Base-by-base conservation (phyloP, 2,888 invertebrate genomes). In the Netelia inedita region DNA sequence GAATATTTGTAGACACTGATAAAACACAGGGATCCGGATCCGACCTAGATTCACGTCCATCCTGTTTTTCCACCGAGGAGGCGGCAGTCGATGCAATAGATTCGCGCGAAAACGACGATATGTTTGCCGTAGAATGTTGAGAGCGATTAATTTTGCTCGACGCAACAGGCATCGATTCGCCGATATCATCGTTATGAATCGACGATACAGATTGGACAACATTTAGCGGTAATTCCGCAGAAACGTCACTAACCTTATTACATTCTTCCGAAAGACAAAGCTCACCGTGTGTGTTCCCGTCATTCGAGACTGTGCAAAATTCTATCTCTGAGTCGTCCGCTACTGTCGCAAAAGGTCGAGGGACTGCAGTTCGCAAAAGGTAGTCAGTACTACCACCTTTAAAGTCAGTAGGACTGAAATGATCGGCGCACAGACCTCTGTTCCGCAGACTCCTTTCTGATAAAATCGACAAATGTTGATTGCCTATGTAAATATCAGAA, bases 171-270 rank as follows among this genome's bases (percentile, higher is more conserved):
- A 61, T 19, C 61, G 23, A 23, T 11, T 61, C 23, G 2, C 23
- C 61, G 61, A 23, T 14, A 9, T 11, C 1, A 28, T 61, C 28
- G 11, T 21, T 61, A 21, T 5, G 61, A 23, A 61, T 28, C 14
- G 19, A 28, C 61, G 61, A 28, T 3, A 8, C 61, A 9, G 61
- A 61, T 19, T 61, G 10, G 28, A 28, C 28, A 8, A 23, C 8
- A 8, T 61, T 19, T 23, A 61, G 61, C 10, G 23, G 5, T 28
- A 11, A 6, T 11, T 14, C 3, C 19, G 19, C 8, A 61, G 1
- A 9, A 16, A 85, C 11, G 61, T 28, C 28, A 61, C 61, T 61
- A 14, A 61, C 61, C 61, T 21, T 61, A 21, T 11, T 10, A 21
- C 61, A 23, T 6, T 14, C 28, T 28, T 28, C 28, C 3, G 28